Percentiles rank a stretch among this genome's conserved stretches.
phyloP scores from a whole-genome alignment of 2,888 invertebrate genomes.

The Cartodere bifasciata region DNA sequence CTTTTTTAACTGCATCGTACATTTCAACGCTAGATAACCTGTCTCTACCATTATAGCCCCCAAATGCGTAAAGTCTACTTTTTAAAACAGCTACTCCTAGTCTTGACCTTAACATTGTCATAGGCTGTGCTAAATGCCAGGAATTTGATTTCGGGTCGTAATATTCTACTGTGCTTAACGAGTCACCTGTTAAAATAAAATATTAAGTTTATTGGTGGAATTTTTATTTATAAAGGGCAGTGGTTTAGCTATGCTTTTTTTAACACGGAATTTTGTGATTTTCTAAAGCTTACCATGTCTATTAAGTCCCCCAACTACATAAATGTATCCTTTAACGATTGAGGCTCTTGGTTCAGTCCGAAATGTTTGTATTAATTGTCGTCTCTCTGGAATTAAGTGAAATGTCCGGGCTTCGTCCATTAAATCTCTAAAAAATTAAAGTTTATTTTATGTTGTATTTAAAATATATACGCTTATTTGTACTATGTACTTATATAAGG shows the following conservation, averaged over 20 bases:
- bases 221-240: too few species aligned
- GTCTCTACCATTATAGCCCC: slow-evolving; percentile 76
- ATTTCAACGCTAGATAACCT: slow-evolving; percentile 74
- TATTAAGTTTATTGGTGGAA: too few species aligned
- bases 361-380: slow-evolving; percentile 63
- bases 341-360: slow-evolving; percentile 64
- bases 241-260: too few species aligned
- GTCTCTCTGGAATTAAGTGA: slow-evolving; percentile 73
- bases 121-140: slow-evolving; percentile 69
- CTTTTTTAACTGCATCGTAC: slow-evolving; percentile 57
- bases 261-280: too few species aligned
- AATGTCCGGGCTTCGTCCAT: slow-evolving; percentile 81
- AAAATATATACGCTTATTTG: too few species aligned
- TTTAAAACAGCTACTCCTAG: slow-evolving; percentile 76
- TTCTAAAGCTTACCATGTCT: slow-evolving; percentile 67
- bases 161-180: slow-evolving; percentile 72
- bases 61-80: slow-evolving; percentile 66
- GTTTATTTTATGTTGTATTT: too few species aligned
- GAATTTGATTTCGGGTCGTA: slow-evolving; percentile 57
- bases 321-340: slow-evolving; percentile 67
- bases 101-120: slow-evolving; percentile 71
- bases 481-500: too few species aligned
- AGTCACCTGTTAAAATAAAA: slow-evolving; percentile 45
- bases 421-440: slow-evolving; percentile 46
- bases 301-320: slow-evolving; percentile 76